Evolutionary conservation across 53 echinoderm and acorn worm species (phyloP), one percentile per base, ranked within the genome.

Genomic region (Echinarachnius parma): DNA sequence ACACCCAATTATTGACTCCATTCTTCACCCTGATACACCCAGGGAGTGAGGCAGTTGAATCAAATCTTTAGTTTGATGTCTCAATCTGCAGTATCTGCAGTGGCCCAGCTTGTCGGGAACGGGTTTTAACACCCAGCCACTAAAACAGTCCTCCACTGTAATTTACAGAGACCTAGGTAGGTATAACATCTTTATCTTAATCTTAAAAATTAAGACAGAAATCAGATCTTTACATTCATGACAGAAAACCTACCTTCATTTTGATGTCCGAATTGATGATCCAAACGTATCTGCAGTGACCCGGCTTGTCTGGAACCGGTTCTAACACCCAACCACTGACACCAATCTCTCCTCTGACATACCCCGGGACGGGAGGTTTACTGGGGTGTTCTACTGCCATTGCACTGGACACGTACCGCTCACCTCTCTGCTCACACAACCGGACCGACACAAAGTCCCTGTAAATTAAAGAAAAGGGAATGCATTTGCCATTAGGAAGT

Each of bases 91-190:
- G 50, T 90, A 83, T 46, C 64, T 83, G 20, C 83, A 83, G 28
- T 65, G 55, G 2, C 53, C 27, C 2, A 81, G 75, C 54, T 72
- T 80, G 0, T 59, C 80, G 5, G 63, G 59, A 5, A 81, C 62
- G n/a, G 83, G 82, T 53, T 93, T 86, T 42, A 84, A 48, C 20
- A 89, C 48, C 93, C 93, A 93, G 20, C 93, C 93, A 5, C 83
- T 78, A 0, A 83, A 66, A 16, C 86, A 86, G 34, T 86, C 86
- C 60, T 78, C 81, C 1, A 89, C 93, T 60, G 89, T 84, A 4
- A 88, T 85, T 65, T 84, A 78, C 11, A 75, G 21, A 42, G 42
- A 13, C 8, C 8, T 42, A 42, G 7, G 7, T 42, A 8, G 7
- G n/a, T n/a, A n/a, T n/a, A n/a, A n/a, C n/a, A n/a, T n/a, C n/a